These are phyloP conservation scores for Zonitis immaculata DNA, from an alignment of 2,888 invertebrate genomes.

Conservation along the genomic window DNA sequence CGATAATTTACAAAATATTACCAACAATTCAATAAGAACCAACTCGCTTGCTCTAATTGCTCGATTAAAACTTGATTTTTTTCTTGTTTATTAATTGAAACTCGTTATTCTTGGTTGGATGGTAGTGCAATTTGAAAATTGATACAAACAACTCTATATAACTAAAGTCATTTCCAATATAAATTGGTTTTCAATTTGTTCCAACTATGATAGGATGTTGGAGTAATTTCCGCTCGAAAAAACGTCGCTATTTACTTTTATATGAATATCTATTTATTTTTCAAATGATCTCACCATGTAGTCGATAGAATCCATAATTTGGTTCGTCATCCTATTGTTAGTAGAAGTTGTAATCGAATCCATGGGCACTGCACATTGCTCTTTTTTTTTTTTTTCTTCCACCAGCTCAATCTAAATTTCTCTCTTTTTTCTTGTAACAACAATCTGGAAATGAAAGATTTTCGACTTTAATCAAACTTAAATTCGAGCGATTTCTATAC, in stretches of 20 bases:
- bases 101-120: conserved; percentile 1
- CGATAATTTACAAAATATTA: too few species aligned
- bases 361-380: conserved; percentile 29
- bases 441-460: too few species aligned
- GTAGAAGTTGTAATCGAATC: conserved; percentile 27
- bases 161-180: conserved; percentile 6
- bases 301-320: conserved; percentile 27
- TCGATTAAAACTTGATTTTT: conserved; percentile 13
- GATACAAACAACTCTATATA: conserved; percentile 1
- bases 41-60: too few species aligned
- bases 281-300: conserved; percentile 29
- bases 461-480: too few species aligned
- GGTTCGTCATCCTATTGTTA: conserved; percentile 29
- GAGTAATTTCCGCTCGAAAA: not conserved
- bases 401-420: too few species aligned
- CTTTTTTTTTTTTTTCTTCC: too few species aligned
- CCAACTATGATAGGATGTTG: not conserved
- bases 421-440: too few species aligned
- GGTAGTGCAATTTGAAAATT: conserved; percentile 1
- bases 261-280: too few species aligned
- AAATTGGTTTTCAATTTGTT: conserved; percentile 9
- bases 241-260: too few species aligned
- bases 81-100: not conserved
- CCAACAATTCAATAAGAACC: too few species aligned
- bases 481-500: too few species aligned